A percentile compares a stretch with the other conserved stretches of the same genome.
These are phyloP conservation scores for Spodoptera littoralis DNA, from an alignment of 2,888 invertebrate genomes.

Conservation along the genomic window DNA sequence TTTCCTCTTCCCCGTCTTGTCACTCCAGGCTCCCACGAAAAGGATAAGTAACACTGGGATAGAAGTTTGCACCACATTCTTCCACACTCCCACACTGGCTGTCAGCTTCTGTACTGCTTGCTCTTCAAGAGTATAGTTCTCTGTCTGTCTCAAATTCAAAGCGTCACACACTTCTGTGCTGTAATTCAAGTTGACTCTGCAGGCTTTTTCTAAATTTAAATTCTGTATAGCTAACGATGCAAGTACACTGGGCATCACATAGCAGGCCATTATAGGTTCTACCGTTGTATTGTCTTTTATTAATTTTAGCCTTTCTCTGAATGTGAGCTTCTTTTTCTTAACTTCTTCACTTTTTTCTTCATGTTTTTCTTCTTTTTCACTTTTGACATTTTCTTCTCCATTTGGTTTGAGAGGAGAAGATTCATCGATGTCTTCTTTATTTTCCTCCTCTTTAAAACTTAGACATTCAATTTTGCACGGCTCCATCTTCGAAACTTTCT, in stretches of 20 bases:
- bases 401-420: constrained; percentile 69
- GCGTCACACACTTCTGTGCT: constrained; percentile 92
- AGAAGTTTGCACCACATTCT: constrained; percentile 94
- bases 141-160: constrained; percentile 91
- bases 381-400: constrained; percentile 22
- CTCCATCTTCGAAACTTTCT: constrained; percentile 30
- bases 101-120: constrained; percentile 91
- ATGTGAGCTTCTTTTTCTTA: constrained; percentile 64
- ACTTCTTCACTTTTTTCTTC: constrained; percentile 50
- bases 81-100: constrained; percentile 94
- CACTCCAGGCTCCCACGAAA: constrained; percentile 95
- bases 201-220: constrained; percentile 92
- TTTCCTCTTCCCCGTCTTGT: constrained; percentile 91
- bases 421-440: constrained; percentile 65
- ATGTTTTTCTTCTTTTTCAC: constrained; percentile 46
- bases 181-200: constrained; percentile 93
- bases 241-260: constrained; percentile 90
- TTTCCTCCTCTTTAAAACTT: constrained; percentile 47
- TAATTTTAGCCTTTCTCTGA: constrained; percentile 72
- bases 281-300: constrained; percentile 90
- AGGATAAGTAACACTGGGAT: constrained; percentile 94
- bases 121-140: constrained; percentile 87
- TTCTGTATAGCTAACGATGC: constrained; percentile 95
- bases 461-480: constrained; percentile 36
- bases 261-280: constrained; percentile 92